A percentile compares a stretch with the other conserved stretches of the same genome.
phyloP scores from a whole-genome alignment of 92 coral and sea anemone species.

The Bergia puertoricense region DNA sequence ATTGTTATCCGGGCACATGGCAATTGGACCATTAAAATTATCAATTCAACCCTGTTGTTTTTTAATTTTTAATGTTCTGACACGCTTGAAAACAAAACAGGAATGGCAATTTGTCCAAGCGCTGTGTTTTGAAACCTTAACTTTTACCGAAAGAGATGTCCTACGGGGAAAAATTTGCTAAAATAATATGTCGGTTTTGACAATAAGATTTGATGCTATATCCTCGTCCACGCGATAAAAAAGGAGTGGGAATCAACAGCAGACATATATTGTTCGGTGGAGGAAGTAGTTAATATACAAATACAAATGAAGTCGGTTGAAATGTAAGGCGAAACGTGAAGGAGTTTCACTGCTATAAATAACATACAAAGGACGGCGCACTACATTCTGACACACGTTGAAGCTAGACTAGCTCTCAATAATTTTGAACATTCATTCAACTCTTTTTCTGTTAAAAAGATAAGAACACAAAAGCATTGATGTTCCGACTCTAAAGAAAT shows the following conservation, averaged over 20 bases:
- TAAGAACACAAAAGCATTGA: neutral
- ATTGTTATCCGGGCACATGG: neutral
- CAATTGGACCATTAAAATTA: slow-evolving; percentile 14
- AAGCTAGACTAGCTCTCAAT: neutral
- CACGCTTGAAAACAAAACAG: slow-evolving; percentile 11
- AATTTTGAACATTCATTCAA: too few relatives aligned
- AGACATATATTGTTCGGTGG: neutral
- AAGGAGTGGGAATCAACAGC: neutral
- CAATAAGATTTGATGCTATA: neutral
- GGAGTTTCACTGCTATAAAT: neutral
- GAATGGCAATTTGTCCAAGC: neutral
- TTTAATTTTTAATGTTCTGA: neutral
- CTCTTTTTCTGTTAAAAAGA: neutral
- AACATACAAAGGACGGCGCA: neutral
- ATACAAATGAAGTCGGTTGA: neutral
- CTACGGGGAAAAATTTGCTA: slow-evolving; percentile 6
- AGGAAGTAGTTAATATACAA: neutral
- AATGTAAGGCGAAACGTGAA: neutral
- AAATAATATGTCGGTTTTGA: neutral
- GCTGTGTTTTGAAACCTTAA: neutral
- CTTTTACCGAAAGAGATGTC: neutral
- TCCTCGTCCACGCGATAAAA: neutral
- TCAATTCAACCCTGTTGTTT: neutral
- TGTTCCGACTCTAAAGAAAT: neutral
- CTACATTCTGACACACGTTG: neutral